Evolutionary conservation across 2,113 vertebrate genomes (phyloP).

Genomic region (Psephotus haematonotus): DNA sequence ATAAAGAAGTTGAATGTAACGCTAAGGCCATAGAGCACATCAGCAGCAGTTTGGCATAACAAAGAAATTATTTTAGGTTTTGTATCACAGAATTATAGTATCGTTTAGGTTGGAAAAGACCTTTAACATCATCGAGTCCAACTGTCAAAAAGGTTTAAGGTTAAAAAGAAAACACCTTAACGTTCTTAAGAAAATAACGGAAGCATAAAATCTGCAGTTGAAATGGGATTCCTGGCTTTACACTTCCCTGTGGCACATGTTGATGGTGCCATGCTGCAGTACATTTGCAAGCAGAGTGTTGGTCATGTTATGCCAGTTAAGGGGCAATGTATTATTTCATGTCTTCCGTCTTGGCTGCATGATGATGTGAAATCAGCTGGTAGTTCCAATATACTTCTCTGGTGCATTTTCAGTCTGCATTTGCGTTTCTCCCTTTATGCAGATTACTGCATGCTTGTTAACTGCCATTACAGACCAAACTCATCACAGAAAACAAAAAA

Average conservation of each 20-base stretch:
- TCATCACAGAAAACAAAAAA: neutral
- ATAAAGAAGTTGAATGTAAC: neutral
- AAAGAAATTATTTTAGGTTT: neutral
- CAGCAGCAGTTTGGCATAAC: neutral
- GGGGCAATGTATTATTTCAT: neutral
- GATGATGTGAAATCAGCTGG: neutral
- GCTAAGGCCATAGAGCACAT: neutral
- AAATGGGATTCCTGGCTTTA: slow-evolving; percentile 21
- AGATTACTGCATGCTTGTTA: neutral
- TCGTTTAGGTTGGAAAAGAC: too few species aligned
- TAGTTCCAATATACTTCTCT: neutral
- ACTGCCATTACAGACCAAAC: neutral
- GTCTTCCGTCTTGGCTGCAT: neutral
- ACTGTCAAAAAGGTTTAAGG: neutral
- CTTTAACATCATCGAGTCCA: neutral
- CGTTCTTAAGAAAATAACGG: neutral
- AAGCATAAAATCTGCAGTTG: neutral
- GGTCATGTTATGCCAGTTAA: neutral
- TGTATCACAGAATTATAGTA: neutral
- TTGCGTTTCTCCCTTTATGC: neutral
- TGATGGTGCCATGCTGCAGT: neutral
- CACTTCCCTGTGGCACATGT: neutral
- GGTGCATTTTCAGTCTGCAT: neutral
- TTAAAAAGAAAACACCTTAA: neutral
- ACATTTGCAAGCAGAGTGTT: neutral